Percentiles rank a stretch among this genome's conserved stretches.
Conservation (phyloP, 2,888 invertebrate species). For the Silvanus unidentatus region DNA sequence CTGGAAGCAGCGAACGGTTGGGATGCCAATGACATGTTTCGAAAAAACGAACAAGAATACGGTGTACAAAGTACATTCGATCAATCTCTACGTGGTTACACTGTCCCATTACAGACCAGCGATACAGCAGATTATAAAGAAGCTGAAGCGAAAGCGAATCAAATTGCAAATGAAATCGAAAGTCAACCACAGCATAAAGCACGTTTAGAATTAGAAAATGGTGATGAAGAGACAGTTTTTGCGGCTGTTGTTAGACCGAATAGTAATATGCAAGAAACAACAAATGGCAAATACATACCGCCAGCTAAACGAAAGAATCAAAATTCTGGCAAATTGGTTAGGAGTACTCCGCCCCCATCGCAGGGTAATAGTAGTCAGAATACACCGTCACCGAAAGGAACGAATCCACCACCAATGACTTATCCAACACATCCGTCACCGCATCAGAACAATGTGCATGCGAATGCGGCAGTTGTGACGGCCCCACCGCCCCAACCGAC, state of each 20-base stretch:
- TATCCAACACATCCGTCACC: slow-evolving; percentile 28
- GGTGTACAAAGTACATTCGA: slow-evolving; percentile 91
- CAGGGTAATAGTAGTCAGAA: slow-evolving; percentile 38
- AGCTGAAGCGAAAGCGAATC: slow-evolving; percentile 79
- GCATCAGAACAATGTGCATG: slow-evolving; percentile 27
- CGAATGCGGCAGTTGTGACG: too few relatives aligned
- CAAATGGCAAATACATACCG: slow-evolving; percentile 64
- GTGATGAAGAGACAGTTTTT: slow-evolving; percentile 82
- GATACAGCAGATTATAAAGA: slow-evolving; percentile 81
- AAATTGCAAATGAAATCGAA: slow-evolving; percentile 91
- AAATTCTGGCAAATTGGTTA: slow-evolving; percentile 60
- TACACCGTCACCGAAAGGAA: slow-evolving; percentile 36
- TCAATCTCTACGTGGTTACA: slow-evolving; percentile 86
- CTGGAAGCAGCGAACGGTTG: slow-evolving; percentile 85
- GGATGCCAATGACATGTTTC: slow-evolving; percentile 96
- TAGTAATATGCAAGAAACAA: slow-evolving; percentile 7
- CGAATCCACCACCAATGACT: slow-evolving; percentile 23
- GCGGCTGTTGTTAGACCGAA: slow-evolving; percentile 74
- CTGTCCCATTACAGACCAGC: slow-evolving; percentile 76
- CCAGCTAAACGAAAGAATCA: slow-evolving; percentile 71
- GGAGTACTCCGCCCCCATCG: slow-evolving; percentile 55
- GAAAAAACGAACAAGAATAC: slow-evolving; percentile 84
- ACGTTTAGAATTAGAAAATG: slow-evolving; percentile 81
- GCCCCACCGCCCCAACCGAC: slow-evolving; percentile 4
- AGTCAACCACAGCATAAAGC: slow-evolving; percentile 73